Evolutionary conservation across 2,113 vertebrate genomes (phyloP).

Genomic region (Ornithorhynchus anatinus): DNA sequence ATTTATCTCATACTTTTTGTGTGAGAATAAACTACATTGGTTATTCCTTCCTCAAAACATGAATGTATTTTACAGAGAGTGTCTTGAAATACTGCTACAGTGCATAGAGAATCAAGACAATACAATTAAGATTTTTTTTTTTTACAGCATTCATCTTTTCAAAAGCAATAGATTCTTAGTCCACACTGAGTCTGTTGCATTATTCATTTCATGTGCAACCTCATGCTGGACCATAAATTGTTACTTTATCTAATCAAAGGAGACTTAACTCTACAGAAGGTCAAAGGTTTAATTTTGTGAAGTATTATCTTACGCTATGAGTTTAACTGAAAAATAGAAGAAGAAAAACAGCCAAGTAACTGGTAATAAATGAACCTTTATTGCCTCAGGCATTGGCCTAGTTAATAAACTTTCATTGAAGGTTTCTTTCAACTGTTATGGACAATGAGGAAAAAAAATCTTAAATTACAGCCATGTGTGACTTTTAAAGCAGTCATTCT

Average conservation of each 20-base stretch:
- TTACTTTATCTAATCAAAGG: conserved; percentile 87
- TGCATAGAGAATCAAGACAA: conserved; percentile 64
- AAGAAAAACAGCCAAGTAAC: conserved; percentile 85
- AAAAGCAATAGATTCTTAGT: conserved; percentile 76
- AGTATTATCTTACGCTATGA: conserved; percentile 86
- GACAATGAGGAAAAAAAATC: conserved; percentile 81
- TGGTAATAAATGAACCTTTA: conserved; percentile 86
- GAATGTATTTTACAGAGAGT: conserved; percentile 49
- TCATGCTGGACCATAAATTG: conserved; percentile 82
- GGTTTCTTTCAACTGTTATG: conserved; percentile 87
- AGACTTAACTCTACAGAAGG: conserved; percentile 82
- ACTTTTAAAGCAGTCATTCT: conserved; percentile 82
- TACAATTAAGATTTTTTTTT: conserved; percentile 63
- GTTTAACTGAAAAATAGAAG: conserved; percentile 84
- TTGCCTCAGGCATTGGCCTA: conserved; percentile 81
- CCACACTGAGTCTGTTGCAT: conserved; percentile 73
- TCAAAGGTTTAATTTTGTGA: conserved; percentile 87
- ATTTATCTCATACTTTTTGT: conserved; percentile 25
- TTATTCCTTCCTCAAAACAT: conserved; percentile 12
- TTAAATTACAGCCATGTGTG: conserved; percentile 89
- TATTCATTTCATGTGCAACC: conserved; percentile 84
- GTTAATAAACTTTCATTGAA: conserved; percentile 89
- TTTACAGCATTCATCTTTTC: conserved; percentile 72
- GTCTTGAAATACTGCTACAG: conserved; percentile 62
- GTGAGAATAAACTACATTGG: conserved; percentile 40